Conservation (phyloP, 2,888 invertebrate genomes). For the Cosmia pyralina region DNA sequence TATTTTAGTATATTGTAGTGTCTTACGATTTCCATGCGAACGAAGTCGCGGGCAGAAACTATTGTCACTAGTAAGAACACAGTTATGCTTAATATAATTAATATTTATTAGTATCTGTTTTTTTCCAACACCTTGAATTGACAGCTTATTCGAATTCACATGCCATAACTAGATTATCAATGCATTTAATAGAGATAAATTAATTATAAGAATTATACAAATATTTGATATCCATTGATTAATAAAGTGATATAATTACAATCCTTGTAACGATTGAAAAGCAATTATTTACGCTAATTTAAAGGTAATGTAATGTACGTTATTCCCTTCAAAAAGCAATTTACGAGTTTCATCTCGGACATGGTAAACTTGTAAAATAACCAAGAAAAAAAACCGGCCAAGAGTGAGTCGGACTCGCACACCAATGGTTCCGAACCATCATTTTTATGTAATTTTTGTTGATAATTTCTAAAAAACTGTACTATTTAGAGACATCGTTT, state of each 20-base stretch:
- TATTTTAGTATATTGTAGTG: no score
- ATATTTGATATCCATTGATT: slow-evolving; percentile 15
- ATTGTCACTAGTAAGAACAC: background rate
- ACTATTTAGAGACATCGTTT: no score
- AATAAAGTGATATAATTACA: slow-evolving; percentile 18
- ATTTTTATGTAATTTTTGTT: no score
- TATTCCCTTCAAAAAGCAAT: slow-evolving; percentile 35
- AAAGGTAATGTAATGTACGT: slow-evolving; percentile 5
- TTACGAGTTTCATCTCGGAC: slow-evolving; percentile 21
- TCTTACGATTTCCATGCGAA: no score
- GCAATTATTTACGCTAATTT: slow-evolving; percentile 36
- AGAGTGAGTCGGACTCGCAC: no score
- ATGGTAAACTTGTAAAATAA: slow-evolving; percentile 30
- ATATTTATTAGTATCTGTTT: background rate
- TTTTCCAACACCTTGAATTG: slow-evolving; percentile 12
- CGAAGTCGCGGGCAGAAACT: no score
- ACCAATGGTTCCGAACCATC: no score
- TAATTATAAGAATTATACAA: slow-evolving; percentile 15
- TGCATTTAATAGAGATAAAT: slow-evolving; percentile 16
- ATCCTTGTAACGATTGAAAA: slow-evolving; percentile 23
- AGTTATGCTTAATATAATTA: background rate
- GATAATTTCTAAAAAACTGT: no score
- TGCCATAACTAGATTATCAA: slow-evolving; percentile 1
- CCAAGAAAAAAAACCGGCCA: slow-evolving; percentile 1
- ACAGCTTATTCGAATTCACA: background rate